Conservation (phyloP, 2,888 invertebrate genomes). For the Acheta domesticus region DNA sequence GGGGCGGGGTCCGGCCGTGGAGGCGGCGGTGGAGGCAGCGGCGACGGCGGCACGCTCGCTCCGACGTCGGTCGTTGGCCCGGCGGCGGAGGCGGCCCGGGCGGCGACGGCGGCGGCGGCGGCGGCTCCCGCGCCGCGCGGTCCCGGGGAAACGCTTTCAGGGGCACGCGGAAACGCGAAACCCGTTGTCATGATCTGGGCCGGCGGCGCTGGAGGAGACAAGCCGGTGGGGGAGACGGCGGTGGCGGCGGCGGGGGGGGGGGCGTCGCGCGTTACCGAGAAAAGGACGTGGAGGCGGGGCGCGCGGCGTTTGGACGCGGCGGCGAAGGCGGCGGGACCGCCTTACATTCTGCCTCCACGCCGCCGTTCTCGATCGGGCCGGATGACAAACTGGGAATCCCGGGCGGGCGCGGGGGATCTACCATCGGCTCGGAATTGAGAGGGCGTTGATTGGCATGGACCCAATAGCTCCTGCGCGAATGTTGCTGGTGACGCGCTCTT, state of each 20-base stretch:
- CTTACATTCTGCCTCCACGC: too few relatives aligned
- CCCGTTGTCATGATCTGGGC: not conserved
- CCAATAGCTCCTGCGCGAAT: too few relatives aligned
- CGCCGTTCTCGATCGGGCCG: too few relatives aligned
- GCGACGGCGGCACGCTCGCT: not conserved
- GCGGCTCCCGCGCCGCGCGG: not conserved
- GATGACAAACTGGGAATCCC: not conserved
- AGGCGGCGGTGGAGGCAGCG: not conserved
- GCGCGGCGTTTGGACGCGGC: too few relatives aligned
- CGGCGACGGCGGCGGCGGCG: not conserved
- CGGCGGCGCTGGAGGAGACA: not conserved
- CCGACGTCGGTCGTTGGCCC: not conserved
- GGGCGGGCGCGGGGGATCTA: not conserved
- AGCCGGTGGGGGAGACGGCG: too few relatives aligned
- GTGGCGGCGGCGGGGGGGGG: too few relatives aligned
- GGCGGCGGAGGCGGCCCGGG: not conserved
- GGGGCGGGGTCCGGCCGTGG: not conserved
- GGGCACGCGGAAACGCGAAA: slow-evolving; percentile 18
- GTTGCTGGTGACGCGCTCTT: too few relatives aligned
- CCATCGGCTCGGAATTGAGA: too few relatives aligned
- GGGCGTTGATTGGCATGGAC: too few relatives aligned
- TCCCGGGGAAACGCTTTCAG: not conserved
- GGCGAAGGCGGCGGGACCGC: too few relatives aligned
- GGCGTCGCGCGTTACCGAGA: too few relatives aligned
- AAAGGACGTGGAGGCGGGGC: too few relatives aligned